Base-by-base conservation (phyloP, 23 tunicate species). In the Clavelina lepadiformis region DNA sequence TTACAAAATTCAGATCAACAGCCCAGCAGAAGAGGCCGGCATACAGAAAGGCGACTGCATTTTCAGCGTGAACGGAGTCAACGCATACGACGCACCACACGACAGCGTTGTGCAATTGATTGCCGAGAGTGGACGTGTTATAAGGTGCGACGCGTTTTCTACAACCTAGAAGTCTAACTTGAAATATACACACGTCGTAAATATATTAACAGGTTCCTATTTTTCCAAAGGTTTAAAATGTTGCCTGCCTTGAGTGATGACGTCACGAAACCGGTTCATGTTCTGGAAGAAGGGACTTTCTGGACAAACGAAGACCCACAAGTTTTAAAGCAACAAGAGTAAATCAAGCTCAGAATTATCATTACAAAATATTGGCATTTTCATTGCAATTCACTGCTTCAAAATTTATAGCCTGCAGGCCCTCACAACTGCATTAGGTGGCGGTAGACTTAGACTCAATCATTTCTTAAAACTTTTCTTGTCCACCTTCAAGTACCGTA, bases 1-100 rank as follows among this genome's bases (percentile, higher is more conserved):
- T n/a, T n/a, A n/a, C n/a, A n/a, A n/a, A n/a, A n/a, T n/a, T n/a
- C n/a, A n/a, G n/a, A n/a, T n/a, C n/a, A 55, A 51, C 15, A 79
- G 87, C 31, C 96, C 96, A 56, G 96, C 82, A 11, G 75, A 73
- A 20, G 87, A 79, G 27, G 96, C 96, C 5, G 96, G 96, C 8
- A 70, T 88, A 34, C 74, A 74, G 21, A 59, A 60, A 18, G 82
- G 82, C 0, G 96, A 88, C 62, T 67, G 50, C 20, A 52, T 88
- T 38, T 30, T 79, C 32, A 64, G 74, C 7, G 81, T 88, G 29
- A 88, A 88, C 44, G 96, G 96, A 28, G 82, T 79, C 4, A 60
- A 67, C 28, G 78, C 51, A 3, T 61, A 64, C 61, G 73, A 88
- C 34, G 72, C 78, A 1, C 28, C 77, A 4, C 96, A 79, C 54